Evolutionary conservation across 2,797 vertebrate genomes (phyloP).

Genomic region (Holocentrus rufus): DNA sequence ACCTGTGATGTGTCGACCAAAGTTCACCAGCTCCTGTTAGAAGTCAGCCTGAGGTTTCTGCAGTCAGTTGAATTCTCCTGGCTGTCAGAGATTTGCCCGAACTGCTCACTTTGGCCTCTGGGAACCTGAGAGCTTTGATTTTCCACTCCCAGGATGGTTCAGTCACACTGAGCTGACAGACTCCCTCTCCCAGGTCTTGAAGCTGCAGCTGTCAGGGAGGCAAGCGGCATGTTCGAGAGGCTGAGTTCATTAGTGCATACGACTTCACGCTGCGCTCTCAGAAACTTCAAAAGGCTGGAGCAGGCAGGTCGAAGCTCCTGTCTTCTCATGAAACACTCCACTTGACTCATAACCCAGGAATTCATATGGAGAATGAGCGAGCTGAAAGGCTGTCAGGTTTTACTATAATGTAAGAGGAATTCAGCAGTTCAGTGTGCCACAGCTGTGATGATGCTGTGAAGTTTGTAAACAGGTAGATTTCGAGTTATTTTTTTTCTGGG

Average conservation of each 20-base stretch:
- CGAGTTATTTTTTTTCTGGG: too few species aligned
- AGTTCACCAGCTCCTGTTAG: constrained; percentile 19
- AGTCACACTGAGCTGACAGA: constrained; percentile 17
- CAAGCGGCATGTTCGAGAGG: constrained; percentile 19
- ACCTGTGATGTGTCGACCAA: constrained; percentile 13
- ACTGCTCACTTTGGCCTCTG: background rate
- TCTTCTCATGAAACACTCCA: background rate
- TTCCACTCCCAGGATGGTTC: constrained; percentile 7
- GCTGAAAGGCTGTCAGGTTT: too few species aligned
- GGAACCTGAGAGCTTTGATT: constrained; percentile 34
- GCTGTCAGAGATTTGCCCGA: constrained; percentile 33
- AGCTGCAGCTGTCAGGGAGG: constrained; percentile 16
- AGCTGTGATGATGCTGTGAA: too few species aligned
- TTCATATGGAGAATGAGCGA: background rate
- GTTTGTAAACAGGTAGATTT: too few species aligned
- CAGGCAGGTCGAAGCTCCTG: background rate
- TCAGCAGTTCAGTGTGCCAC: too few species aligned
- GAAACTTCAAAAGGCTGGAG: constrained; percentile 29
- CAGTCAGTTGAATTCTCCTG: constrained; percentile 39
- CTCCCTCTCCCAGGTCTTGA: constrained; percentile 18
- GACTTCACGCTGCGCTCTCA: constrained; percentile 26
- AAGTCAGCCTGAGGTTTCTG: constrained; percentile 35
- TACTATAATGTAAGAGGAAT: too few species aligned
- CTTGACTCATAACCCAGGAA: background rate
- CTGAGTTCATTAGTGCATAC: constrained; percentile 48